These are phyloP conservation scores for human (Homo sapiens) DNA, from an alignment of 2,113 vertebrate species.

Conservation along the genomic window DNA sequence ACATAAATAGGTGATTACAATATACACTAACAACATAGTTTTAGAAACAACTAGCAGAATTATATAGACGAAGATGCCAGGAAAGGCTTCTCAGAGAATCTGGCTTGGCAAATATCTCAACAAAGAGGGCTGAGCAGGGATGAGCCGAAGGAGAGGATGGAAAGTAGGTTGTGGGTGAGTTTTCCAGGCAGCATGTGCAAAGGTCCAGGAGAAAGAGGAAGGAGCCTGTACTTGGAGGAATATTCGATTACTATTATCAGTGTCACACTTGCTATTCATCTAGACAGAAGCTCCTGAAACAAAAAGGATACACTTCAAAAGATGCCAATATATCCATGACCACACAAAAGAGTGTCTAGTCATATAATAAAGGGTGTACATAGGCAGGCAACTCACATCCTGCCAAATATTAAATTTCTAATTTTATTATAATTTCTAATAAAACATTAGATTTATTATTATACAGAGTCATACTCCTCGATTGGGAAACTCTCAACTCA, in stretches of 20 bases:
- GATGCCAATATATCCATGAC: neutral
- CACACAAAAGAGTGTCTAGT: neutral
- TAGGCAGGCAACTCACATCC: neutral
- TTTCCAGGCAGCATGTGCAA: neutral
- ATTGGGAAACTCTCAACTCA: neutral
- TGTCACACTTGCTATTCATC: neutral
- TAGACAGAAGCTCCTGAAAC: neutral
- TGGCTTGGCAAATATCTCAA: neutral
- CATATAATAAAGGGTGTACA: neutral
- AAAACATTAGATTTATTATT: constrained; percentile 1
- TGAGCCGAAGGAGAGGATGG: too few relatives aligned
- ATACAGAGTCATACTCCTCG: constrained; percentile 45
- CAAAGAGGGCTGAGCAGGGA: neutral
- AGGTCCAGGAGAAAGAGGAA: neutral
- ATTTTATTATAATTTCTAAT: neutral
- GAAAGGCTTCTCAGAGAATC: neutral
- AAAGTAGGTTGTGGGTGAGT: neutral
- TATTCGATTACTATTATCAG: neutral
- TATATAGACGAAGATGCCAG: too few relatives aligned
- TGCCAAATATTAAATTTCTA: neutral
- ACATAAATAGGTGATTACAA: neutral
- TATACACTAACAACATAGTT: neutral
- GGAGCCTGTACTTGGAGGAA: too few relatives aligned
- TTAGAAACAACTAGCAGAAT: neutral
- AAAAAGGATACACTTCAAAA: neutral